These are phyloP conservation scores for Nowickia ferox DNA, from an alignment of 2,888 invertebrate species.

Conservation along the genomic window DNA sequence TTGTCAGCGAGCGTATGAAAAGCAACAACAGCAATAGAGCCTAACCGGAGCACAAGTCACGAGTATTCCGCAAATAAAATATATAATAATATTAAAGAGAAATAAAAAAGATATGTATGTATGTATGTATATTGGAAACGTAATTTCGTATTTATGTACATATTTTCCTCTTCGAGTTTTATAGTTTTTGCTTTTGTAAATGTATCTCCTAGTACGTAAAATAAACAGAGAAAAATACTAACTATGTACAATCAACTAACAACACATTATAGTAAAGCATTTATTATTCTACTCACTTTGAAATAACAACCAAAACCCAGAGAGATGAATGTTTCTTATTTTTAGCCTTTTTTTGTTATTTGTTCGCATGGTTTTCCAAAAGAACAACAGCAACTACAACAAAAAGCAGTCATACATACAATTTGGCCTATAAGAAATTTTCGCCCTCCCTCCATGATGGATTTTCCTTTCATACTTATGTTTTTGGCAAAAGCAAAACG, in stretches of 20 bases:
- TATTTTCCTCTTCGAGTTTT: constrained; percentile 40
- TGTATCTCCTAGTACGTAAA: constrained; percentile 36
- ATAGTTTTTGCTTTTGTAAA: constrained; percentile 34
- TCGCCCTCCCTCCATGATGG: constrained; percentile 80
- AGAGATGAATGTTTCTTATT: constrained; percentile 60
- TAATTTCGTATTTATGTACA: constrained; percentile 44
- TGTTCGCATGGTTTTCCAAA: constrained; percentile 29
- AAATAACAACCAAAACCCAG: constrained; percentile 27
- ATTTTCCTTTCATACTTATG: constrained; percentile 75
- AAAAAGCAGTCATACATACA: constrained; percentile 36
- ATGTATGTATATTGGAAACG: constrained; percentile 14
- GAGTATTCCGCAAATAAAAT: constrained; percentile 29
- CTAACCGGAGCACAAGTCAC: constrained; percentile 49
- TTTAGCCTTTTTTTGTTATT: constrained; percentile 19
- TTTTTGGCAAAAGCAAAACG: constrained; percentile 52
- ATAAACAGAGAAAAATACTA: constrained; percentile 58
- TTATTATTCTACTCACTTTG: constrained; percentile 32
- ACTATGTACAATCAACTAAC: constrained; percentile 27
- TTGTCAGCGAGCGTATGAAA: not conserved
- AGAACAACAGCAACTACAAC: constrained; percentile 37
- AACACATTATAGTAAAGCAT: constrained; percentile 19
- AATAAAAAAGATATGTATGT: constrained; percentile 35
- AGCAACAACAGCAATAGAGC: constrained; percentile 15
- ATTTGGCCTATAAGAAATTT: constrained; percentile 80
- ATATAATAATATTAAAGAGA: constrained; percentile 7